Base-by-base conservation (phyloP, 2,888 invertebrate species). In the Ornithoptera priamus region DNA sequence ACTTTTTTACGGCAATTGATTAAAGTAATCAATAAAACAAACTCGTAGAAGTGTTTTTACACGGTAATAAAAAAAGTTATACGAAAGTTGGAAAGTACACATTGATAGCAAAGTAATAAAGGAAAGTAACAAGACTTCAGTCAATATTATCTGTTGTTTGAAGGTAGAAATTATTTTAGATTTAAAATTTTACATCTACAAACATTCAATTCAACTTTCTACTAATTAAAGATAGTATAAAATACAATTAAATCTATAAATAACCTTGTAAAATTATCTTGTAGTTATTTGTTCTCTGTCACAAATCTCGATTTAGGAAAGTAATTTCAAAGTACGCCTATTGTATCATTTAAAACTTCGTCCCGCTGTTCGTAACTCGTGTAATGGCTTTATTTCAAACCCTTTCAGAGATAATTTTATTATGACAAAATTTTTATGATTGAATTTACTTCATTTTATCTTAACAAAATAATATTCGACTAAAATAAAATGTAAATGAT, bases 271-370 rank as follows among this genome's bases (percentile, higher is more conserved):
- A n/a, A 53, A 18, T 53, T 53, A 3, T 53, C 53, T 53, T 53
- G 53, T 53, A 53, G 18, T 53, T 53, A 53, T 58, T 58, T 59
- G 10, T 65, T 65, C 58, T 46, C 22, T 59, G 22, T 5, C 18
- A 18, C 2, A 57, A 36, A 39, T 59, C 46, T 12, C 58, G 46
- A 42, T 65, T 46, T 18, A 46, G 17, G 58, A 24, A 56, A 65
- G 42, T 22, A 42, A 42, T 65, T 65, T 42, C 42, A 46, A 65
- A 59, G 56, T 46, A 65, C 24, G 42, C 18, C 58, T 65, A 65
- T 59, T 65, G 24, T 58, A 59, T 59, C 42, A 59, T 65, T 65
- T 18, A 30, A 46, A 65, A 59, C 24, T 65, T 59, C 18, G 39
- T 39, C 58, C 22, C 58, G 15, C 58, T 22, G 58, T 39, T 65